Percentiles rank a stretch among this genome's conserved stretches.
These are phyloP conservation scores for Beaufortia kweichowensis DNA, from an alignment of 2,113 vertebrate genomes.

Conservation along the genomic window DNA sequence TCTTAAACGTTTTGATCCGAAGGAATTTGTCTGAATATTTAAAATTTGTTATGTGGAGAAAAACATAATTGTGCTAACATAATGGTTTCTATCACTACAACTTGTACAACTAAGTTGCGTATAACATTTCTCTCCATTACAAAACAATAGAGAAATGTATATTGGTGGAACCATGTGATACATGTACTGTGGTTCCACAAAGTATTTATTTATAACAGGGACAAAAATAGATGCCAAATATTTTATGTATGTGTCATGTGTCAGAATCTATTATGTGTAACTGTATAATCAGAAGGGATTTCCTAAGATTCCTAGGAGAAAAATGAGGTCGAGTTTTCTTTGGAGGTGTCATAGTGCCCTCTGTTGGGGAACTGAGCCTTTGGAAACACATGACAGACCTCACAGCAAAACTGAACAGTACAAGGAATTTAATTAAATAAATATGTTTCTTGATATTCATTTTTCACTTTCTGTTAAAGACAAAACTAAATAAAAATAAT, in stretches of 20 bases:
- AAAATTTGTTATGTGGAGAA: too few relatives aligned
- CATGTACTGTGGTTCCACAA: too few relatives aligned
- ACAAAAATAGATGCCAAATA: background rate
- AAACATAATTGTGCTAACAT: too few relatives aligned
- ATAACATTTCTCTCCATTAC: background rate
- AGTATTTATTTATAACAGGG: conserved; percentile 5
- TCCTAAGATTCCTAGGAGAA: background rate
- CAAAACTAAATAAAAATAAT: background rate
- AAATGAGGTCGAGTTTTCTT: background rate
- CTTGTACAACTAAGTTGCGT: too few relatives aligned
- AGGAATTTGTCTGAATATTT: too few relatives aligned
- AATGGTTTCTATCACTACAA: conserved; percentile 13
- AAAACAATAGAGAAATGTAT: too few relatives aligned
- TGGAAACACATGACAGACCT: background rate
- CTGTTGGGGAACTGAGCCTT: conserved; percentile 57
- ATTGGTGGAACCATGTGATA: too few relatives aligned
- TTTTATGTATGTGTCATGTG: background rate
- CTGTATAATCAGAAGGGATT: background rate
- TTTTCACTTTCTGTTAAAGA: too few relatives aligned
- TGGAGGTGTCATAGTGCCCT: conserved; percentile 55
- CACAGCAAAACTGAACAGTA: too few relatives aligned
- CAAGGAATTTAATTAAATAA: too few relatives aligned
- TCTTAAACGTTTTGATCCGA: too few relatives aligned
- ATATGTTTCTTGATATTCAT: too few relatives aligned
- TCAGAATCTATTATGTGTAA: background rate